Evolutionary conservation across 2,797 vertebrate species (phyloP).

Genomic region (Pterois miles): DNA sequence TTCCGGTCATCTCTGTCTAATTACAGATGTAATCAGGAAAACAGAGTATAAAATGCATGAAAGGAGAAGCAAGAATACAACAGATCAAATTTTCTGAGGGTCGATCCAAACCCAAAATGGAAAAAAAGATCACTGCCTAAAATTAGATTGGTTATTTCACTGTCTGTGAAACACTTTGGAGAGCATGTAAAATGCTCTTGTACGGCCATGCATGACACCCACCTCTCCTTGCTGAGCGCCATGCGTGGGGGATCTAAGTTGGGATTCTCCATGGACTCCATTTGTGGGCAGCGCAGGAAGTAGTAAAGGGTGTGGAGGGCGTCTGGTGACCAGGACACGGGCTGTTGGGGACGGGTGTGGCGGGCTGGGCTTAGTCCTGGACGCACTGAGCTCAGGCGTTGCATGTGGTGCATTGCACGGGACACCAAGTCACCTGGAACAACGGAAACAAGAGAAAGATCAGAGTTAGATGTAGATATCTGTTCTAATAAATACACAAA

Average conservation of each 20-base stretch:
- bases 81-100: not conserved
- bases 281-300: slow-evolving; percentile 97
- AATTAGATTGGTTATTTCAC: slow-evolving; percentile 37
- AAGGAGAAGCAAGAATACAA: not conserved
- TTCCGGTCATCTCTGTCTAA: not conserved
- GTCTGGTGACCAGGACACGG: slow-evolving; percentile 95
- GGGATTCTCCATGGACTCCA: slow-evolving; percentile 99
- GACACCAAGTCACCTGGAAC: slow-evolving; percentile 94
- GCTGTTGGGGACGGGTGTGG: slow-evolving; percentile 90
- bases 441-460: not conserved
- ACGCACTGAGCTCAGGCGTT: slow-evolving; percentile 89
- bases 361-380: slow-evolving; percentile 90
- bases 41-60: not conserved
- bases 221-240: slow-evolving; percentile 96
- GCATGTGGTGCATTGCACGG: slow-evolving; percentile 98
- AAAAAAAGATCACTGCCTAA: not conserved
- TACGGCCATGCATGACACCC: slow-evolving; percentile 45
- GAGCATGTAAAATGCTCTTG: slow-evolving; percentile 3
- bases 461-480: not conserved
- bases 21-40: slow-evolving; percentile 12
- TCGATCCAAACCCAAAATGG: not conserved
- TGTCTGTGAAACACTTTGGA: not conserved
- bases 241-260: slow-evolving; percentile 97
- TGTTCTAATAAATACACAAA: not conserved
- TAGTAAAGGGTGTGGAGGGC: slow-evolving; percentile 99